These are phyloP conservation scores for Osmerus eperlanus DNA, from an alignment of 2,113 vertebrate species.

Conservation along the genomic window DNA sequence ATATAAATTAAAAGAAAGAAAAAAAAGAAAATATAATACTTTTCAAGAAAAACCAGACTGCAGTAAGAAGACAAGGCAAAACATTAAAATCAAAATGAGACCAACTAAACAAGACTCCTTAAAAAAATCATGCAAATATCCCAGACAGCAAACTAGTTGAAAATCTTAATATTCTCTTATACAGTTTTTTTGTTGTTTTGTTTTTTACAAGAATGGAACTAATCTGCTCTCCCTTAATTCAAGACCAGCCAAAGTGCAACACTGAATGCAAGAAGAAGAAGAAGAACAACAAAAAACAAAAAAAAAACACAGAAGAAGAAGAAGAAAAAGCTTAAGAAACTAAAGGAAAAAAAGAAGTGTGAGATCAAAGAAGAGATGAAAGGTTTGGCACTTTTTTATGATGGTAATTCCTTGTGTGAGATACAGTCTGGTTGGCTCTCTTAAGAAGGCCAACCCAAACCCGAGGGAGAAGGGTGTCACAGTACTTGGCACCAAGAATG, in stretches of 20 bases:
- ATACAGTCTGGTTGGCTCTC: conserved; percentile 66
- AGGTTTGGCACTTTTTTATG: conserved; percentile 76
- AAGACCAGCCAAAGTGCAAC: conserved; percentile 71
- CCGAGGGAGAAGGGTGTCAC: conserved; percentile 70
- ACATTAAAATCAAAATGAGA: conserved; percentile 28
- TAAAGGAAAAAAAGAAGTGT: conserved; percentile 11
- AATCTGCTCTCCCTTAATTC: conserved; percentile 63
- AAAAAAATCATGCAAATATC: conserved; percentile 71
- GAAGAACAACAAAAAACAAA: conserved; percentile 5
- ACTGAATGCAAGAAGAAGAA: conserved; percentile 48
- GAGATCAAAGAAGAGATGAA: conserved; percentile 63
- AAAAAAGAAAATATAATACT: conserved; percentile 27
- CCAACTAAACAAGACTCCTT: conserved; percentile 33
- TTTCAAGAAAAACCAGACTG: conserved; percentile 34
- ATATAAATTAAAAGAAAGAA: conserved; percentile 27
- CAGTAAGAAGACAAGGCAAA: conserved; percentile 57
- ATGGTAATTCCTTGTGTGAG: conserved; percentile 69
- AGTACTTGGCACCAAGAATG: conserved; percentile 82
- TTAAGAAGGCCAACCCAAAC: conserved; percentile 64
- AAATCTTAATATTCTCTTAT: conserved; percentile 58
- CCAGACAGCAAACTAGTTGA: conserved; percentile 66
- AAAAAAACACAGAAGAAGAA: too few species aligned
- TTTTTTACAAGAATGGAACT: conserved; percentile 59
- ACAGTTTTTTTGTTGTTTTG: conserved; percentile 29
- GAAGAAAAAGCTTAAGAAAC: too few species aligned